Conservation (phyloP, 2,113 vertebrate species). For the Brachionichthys hirsutus region DNA sequence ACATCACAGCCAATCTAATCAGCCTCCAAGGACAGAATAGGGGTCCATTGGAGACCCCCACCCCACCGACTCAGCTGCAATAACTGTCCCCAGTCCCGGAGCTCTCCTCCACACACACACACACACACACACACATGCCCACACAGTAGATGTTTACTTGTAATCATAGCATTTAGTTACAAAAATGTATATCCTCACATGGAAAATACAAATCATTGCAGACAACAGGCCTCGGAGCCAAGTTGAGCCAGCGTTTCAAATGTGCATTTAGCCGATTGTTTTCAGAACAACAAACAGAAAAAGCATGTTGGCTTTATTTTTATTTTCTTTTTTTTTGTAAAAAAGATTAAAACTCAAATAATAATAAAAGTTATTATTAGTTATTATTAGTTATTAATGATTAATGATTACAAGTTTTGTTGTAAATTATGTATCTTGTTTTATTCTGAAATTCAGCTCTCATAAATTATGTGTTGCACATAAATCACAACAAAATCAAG, state of each 20-base stretch:
- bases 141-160: slow-evolving; percentile 72
- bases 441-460: not conserved
- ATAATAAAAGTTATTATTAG: no score
- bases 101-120: slow-evolving; percentile 63
- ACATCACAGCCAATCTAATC: slow-evolving; percentile 79
- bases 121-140: slow-evolving; percentile 68
- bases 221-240: slow-evolving; percentile 36
- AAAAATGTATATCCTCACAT: slow-evolving; percentile 66
- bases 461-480: not conserved
- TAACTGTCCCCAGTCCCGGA: slow-evolving; percentile 52
- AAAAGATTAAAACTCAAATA: no score
- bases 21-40: slow-evolving; percentile 65
- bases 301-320: not conserved
- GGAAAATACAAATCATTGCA: slow-evolving; percentile 63
- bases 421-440: no score
- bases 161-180: slow-evolving; percentile 75
- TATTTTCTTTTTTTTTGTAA: not conserved
- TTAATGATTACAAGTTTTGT: no score
- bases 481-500: no score
- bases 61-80: slow-evolving; percentile 55
- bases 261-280: slow-evolving; percentile 22
- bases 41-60: slow-evolving; percentile 58
- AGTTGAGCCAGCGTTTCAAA: slow-evolving; percentile 34
- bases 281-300: slow-evolving; percentile 3
- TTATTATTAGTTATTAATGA: no score